Evolutionary conservation across 2,113 vertebrate genomes (phyloP).

Genomic region (Reinhardtius hippoglossoides): DNA sequence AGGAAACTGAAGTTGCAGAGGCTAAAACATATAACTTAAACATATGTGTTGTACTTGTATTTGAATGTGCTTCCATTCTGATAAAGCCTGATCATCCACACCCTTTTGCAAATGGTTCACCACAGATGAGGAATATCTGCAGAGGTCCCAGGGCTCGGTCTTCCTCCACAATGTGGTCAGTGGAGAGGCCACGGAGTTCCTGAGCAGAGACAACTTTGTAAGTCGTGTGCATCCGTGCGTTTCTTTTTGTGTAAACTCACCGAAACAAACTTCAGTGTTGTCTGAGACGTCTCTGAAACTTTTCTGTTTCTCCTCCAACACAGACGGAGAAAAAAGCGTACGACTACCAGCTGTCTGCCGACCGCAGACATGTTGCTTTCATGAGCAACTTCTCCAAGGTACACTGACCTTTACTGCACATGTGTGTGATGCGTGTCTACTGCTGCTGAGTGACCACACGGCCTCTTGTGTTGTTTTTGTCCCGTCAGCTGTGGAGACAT

Average conservation of each 20-base stretch:
- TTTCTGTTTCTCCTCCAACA: not conserved
- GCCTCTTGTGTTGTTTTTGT: conserved; percentile 10
- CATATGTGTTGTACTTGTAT: too few species aligned
- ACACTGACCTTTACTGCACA: conserved; percentile 9
- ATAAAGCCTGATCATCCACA: too few species aligned
- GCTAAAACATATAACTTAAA: too few species aligned
- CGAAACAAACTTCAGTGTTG: not conserved
- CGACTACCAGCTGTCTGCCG: conserved; percentile 89
- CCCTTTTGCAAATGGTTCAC: not conserved
- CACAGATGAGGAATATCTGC: conserved; percentile 79
- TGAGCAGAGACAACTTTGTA: conserved; percentile 87
- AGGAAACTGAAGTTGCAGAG: too few species aligned
- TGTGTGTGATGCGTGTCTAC: not conserved
- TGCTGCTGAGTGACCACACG: not conserved
- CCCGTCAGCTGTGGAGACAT: conserved; percentile 90
- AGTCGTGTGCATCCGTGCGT: conserved; percentile 44
- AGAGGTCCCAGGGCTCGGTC: conserved; percentile 78
- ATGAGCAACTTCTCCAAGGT: conserved; percentile 95
- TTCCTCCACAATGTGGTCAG: conserved; percentile 80
- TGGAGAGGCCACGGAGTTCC: conserved; percentile 63
- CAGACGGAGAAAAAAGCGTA: conserved; percentile 86
- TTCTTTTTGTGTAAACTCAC: not conserved
- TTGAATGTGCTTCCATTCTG: too few species aligned
- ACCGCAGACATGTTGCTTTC: conserved; percentile 88
- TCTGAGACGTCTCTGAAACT: not conserved